A percentile compares a stretch with the other conserved stretches of the same genome.
These are phyloP conservation scores for Oostethus manadensis DNA, from an alignment of 2,113 vertebrate genomes.

Conservation along the genomic window DNA sequence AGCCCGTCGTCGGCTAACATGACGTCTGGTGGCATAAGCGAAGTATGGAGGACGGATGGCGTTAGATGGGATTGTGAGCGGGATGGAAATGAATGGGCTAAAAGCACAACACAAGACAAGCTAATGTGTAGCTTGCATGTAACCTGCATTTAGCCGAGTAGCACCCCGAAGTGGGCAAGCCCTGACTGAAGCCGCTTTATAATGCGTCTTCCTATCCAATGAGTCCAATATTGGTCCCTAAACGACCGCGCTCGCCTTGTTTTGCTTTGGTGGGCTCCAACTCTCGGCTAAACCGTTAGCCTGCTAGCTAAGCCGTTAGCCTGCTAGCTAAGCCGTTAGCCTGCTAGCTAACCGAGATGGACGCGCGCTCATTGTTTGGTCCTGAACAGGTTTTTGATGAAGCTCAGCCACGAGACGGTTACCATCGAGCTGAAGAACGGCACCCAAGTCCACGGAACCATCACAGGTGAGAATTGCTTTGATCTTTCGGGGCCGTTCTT, in stretches of 20 bases:
- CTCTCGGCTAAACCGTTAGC: too few species aligned
- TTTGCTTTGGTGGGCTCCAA: slow-evolving; percentile 7
- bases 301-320: neutral
- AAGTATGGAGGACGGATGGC: slow-evolving; percentile 38
- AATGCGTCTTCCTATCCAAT: neutral
- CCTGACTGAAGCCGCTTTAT: too few species aligned
- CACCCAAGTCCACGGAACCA: slow-evolving; percentile 96
- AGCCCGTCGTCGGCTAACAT: fast-evolving
- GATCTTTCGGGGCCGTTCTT: too few species aligned
- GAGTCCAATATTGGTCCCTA: neutral
- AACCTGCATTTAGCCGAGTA: too few species aligned
- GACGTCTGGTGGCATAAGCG: neutral
- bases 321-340: neutral
- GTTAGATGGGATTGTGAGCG: slow-evolving; percentile 57
- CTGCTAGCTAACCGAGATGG: neutral
- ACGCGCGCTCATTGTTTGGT: neutral
- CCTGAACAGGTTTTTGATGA: slow-evolving; percentile 90
- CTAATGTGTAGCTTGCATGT: too few species aligned
- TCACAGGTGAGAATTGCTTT: slow-evolving; percentile 78
- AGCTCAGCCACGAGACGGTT: slow-evolving; percentile 97
- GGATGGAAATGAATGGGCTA: slow-evolving; percentile 62
- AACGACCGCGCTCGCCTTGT: neutral
- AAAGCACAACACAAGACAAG: neutral
- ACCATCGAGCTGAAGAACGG: slow-evolving; percentile 98
- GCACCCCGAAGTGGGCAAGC: too few species aligned